Evolutionary conservation across 2,797 vertebrate genomes (phyloP).

Genomic region (Notamacropus eugenii): DNA sequence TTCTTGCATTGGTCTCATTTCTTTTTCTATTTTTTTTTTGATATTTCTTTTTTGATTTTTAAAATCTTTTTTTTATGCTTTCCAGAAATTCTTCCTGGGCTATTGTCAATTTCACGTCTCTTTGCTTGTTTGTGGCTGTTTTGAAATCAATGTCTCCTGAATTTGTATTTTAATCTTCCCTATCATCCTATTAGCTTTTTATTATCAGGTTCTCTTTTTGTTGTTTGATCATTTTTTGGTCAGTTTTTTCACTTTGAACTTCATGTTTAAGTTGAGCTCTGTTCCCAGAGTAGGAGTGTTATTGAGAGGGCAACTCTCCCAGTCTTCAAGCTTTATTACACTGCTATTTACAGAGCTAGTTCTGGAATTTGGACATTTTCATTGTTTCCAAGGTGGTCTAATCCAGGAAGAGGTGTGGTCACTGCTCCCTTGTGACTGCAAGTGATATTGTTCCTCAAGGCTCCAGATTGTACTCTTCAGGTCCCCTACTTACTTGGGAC

Average conservation of each 20-base stretch:
- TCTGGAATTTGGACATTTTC: neutral
- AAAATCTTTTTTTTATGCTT: neutral
- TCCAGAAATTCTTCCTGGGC: neutral
- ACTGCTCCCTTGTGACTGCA: neutral
- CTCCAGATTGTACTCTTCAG: neutral
- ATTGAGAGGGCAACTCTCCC: neutral
- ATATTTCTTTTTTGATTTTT: neutral
- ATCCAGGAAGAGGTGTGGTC: neutral
- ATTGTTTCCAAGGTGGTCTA: neutral
- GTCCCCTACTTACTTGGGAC: neutral
- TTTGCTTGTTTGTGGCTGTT: neutral
- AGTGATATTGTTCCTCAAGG: neutral
- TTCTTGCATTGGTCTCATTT: neutral
- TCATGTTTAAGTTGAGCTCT: neutral
- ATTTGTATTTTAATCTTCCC: neutral
- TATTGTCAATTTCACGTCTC: neutral
- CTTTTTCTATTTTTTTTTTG: neutral
- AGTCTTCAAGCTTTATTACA: neutral
- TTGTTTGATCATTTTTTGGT: neutral
- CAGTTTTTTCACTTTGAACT: neutral
- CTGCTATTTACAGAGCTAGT: neutral
- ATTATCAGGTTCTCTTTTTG: neutral
- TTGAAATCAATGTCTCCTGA: neutral
- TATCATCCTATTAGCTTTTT: neutral
- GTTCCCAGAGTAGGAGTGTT: neutral